Conservation (phyloP, 2,888 invertebrate genomes). For the Villa cingulata region DNA sequence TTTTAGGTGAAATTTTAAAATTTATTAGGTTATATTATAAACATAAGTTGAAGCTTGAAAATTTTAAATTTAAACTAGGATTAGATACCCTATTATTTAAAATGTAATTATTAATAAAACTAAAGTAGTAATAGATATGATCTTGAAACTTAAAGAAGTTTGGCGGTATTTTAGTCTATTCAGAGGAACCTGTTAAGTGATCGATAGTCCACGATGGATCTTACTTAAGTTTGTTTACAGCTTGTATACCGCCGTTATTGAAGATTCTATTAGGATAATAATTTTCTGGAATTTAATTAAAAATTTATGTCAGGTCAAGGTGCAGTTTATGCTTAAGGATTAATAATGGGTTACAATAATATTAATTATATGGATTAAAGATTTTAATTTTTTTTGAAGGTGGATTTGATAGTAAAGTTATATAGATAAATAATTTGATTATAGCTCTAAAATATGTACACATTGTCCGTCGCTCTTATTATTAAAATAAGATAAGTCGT, state of each 20-base stretch:
- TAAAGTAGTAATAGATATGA: constrained; percentile 45
- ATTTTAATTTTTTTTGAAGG: constrained; percentile 42
- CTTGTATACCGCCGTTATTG: constrained; percentile 35
- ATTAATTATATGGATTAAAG: constrained; percentile 33
- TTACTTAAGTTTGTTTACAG: constrained; percentile 29
- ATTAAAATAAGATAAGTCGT: constrained; percentile 59
- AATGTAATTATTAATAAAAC: constrained; percentile 24
- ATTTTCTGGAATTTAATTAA: constrained; percentile 37
- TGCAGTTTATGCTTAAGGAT: constrained; percentile 52
- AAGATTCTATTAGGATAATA: constrained; percentile 37
- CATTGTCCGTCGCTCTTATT: constrained; percentile 66
- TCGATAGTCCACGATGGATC: constrained; percentile 46
- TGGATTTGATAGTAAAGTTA: constrained; percentile 55
- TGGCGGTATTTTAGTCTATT: constrained; percentile 57
- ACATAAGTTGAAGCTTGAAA: constrained; percentile 38
- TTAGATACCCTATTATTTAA: constrained; percentile 55
- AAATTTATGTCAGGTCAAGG: constrained; percentile 54
- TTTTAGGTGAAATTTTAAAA: constrained; percentile 22
- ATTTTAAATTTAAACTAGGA: constrained; percentile 44
- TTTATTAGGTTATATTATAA: constrained; percentile 47
- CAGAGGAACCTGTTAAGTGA: constrained; percentile 56
- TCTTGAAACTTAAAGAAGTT: constrained; percentile 54
- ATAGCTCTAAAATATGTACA: constrained; percentile 56
- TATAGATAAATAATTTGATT: constrained; percentile 41
- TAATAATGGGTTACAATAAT: constrained; percentile 56